Percentiles rank a stretch among this genome's conserved stretches.
Conservation (phyloP, 1,140 invertebrate genomes). For the Dufourea novaeangliae region DNA sequence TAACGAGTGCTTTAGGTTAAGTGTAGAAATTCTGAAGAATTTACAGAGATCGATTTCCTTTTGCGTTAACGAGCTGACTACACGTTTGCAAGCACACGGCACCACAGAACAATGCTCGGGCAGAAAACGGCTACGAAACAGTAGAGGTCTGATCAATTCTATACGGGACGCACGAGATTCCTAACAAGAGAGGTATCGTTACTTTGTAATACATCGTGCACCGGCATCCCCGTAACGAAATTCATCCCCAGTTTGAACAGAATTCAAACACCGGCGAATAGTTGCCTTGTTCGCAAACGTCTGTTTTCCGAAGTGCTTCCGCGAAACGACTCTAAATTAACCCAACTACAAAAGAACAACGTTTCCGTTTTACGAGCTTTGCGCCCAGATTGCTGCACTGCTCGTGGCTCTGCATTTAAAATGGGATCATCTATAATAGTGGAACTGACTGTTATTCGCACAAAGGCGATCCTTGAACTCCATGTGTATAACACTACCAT, state of each 20-base stretch:
- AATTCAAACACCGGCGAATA: not conserved
- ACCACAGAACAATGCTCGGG: too few relatives aligned
- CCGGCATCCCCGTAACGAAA: not conserved
- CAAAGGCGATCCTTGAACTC: not conserved
- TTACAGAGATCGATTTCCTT: too few relatives aligned
- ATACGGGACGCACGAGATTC: not conserved
- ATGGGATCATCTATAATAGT: not conserved
- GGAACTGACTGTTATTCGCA: not conserved
- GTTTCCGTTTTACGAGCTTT: not conserved
- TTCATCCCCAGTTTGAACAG: not conserved
- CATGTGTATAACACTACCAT: not conserved
- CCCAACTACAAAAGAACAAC: not conserved
- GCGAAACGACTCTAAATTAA: not conserved
- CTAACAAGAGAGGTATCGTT: not conserved
- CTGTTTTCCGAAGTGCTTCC: not conserved
- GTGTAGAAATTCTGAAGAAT: too few relatives aligned
- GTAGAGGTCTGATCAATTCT: not conserved
- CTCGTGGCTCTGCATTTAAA: not conserved
- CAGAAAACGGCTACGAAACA: not conserved
- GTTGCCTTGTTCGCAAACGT: not conserved
- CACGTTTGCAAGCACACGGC: too few relatives aligned
- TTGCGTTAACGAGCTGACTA: too few relatives aligned
- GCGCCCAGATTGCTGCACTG: not conserved
- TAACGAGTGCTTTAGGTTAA: too few relatives aligned
- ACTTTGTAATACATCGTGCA: too few relatives aligned